These are phyloP conservation scores for Archips crataeganus DNA, from an alignment of 2,888 invertebrate genomes.

Conservation along the genomic window DNA sequence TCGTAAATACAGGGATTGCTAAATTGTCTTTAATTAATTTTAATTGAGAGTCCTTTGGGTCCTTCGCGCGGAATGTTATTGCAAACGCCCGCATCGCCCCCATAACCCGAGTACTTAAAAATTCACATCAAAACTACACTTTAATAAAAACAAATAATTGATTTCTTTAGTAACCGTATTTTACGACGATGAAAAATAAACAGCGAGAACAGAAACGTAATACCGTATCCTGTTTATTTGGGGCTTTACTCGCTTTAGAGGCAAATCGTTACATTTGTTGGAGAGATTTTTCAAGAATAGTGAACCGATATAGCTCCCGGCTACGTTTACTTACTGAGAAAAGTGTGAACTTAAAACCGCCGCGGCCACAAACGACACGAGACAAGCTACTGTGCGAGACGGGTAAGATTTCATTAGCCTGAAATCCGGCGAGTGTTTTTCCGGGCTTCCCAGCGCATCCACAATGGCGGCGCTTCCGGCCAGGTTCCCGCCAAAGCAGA, in stretches of 20 bases:
- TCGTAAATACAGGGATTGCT: conserved; percentile 78
- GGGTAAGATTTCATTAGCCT: conserved; percentile 81
- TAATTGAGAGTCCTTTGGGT: conserved; percentile 80
- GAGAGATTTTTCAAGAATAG: conserved; percentile 60
- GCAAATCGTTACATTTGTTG: conserved; percentile 65
- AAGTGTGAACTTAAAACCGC: conserved; percentile 46
- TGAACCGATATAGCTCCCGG: conserved; percentile 62
- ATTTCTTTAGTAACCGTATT: conserved; percentile 58
- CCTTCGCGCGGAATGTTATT: conserved; percentile 74
- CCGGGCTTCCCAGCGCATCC: conserved; percentile 82
- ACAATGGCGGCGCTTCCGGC: conserved; percentile 85
- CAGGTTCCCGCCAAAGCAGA: conserved; percentile 85
- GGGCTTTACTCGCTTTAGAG: conserved; percentile 53
- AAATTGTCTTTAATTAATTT: conserved; percentile 85
- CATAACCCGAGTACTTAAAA: conserved; percentile 59
- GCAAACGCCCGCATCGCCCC: conserved; percentile 82
- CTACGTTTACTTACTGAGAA: conserved; percentile 73
- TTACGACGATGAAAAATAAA: conserved; percentile 58
- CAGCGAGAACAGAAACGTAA: conserved; percentile 48
- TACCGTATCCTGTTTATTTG: conserved; percentile 59
- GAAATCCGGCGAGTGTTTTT: conserved; percentile 82
- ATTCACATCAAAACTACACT: conserved; percentile 67
- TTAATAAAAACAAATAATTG: conserved; percentile 54
- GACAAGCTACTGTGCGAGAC: conserved; percentile 59
- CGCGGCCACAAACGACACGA: conserved; percentile 58